phyloP scores from a whole-genome alignment of 2,888 invertebrate genomes.

The Drymonia ruficornis region DNA sequence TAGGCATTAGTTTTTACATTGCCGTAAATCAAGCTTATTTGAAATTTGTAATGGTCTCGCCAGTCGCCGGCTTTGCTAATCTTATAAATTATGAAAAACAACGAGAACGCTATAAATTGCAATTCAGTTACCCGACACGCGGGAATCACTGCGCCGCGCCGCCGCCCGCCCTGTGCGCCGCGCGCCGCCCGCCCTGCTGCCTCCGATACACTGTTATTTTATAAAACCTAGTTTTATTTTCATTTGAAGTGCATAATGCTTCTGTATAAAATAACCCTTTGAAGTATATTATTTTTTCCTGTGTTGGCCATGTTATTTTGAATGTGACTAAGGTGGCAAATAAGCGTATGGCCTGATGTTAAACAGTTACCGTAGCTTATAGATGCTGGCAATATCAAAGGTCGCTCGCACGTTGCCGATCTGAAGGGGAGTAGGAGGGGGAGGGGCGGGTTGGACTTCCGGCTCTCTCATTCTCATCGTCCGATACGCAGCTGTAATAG shows the following conservation, averaged over 20 bases:
- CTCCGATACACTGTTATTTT: slow-evolving; percentile 18
- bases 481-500: too few species aligned
- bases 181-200: slow-evolving; percentile 8
- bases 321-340: too few species aligned
- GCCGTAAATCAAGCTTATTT: slow-evolving; percentile 67
- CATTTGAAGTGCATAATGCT: slow-evolving; percentile 9
- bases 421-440: too few species aligned
- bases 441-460: too few species aligned
- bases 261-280: neutral
- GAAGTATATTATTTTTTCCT: too few species aligned
- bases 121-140: slow-evolving; percentile 49
- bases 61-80: slow-evolving; percentile 53
- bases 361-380: too few species aligned
- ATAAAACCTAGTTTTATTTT: slow-evolving; percentile 22
- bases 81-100: slow-evolving; percentile 77
- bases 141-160: neutral
- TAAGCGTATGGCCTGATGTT: too few species aligned
- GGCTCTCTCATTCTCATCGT: too few species aligned
- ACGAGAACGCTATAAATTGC: slow-evolving; percentile 70
- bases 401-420: too few species aligned
- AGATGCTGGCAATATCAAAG: too few species aligned
- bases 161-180: neutral
- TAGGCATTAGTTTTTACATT: slow-evolving; percentile 50
- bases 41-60: slow-evolving; percentile 64
- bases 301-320: too few species aligned